Conservation (phyloP, 2,888 invertebrate species). For the Athripsodes cinereus region DNA sequence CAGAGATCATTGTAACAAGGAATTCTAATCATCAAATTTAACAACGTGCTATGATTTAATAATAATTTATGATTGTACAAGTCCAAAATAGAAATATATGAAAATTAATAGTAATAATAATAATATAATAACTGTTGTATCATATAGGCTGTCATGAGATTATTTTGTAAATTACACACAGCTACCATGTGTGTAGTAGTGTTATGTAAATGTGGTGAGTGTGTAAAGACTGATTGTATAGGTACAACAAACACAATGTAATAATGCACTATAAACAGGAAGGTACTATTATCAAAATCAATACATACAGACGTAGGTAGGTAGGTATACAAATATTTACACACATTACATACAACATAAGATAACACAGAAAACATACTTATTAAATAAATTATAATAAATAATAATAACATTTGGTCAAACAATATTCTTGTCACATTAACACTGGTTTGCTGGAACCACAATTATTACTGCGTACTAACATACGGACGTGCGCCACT, state of each 20-base stretch:
- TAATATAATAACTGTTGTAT: no score
- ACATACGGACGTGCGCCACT: no score
- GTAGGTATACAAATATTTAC: no score
- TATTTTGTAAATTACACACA: no score
- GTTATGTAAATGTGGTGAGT: background rate
- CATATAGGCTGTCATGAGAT: no score
- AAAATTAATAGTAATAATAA: no score
- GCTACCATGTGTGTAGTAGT: no score
- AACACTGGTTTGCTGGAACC: background rate
- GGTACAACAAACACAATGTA: no score
- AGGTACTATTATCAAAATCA: background rate
- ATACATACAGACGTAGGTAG: no score
- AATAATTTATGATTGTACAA: background rate
- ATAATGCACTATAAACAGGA: no score
- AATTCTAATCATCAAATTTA: background rate
- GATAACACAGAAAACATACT: constrained; percentile 1
- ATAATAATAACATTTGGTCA: background rate
- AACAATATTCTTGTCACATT: background rate
- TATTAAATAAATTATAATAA: constrained; percentile 1
- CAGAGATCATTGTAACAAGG: background rate
- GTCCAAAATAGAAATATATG: background rate
- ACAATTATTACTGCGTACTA: no score
- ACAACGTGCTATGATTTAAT: background rate
- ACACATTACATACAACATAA: background rate
- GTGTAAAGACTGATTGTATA: background rate